A percentile compares a stretch with the other conserved stretches of the same genome.
phyloP scores from a whole-genome alignment of 2,113 vertebrate genomes.

The Raja brachyura region DNA sequence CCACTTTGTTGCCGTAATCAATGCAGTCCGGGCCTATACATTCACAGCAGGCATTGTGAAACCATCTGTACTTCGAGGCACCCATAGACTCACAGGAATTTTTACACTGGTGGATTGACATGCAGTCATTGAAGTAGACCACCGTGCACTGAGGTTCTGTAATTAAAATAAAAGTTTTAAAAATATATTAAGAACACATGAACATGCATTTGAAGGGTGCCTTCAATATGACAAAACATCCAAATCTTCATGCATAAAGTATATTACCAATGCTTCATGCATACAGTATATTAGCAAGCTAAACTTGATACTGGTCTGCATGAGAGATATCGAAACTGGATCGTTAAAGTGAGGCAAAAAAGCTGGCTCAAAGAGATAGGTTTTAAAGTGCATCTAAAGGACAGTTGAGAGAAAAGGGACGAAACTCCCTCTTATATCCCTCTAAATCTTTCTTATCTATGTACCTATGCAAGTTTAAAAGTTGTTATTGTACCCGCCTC shows the following conservation, averaged over 20 bases:
- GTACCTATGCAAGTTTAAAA: no score
- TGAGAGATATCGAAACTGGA: no score
- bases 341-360: not conserved
- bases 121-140: slow-evolving; percentile 97
- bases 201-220: not conserved
- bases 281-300: not conserved
- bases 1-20: slow-evolving; percentile 92
- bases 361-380: not conserved
- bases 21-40: slow-evolving; percentile 93
- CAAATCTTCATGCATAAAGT: not conserved
- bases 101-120: slow-evolving; percentile 97
- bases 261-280: not conserved
- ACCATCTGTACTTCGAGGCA: slow-evolving; percentile 97
- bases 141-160: slow-evolving; percentile 91
- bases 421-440: not conserved
- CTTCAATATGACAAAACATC: not conserved
- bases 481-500: no score
- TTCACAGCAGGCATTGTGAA: slow-evolving; percentile 98
- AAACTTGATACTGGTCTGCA: not conserved
- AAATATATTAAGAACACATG: not conserved
- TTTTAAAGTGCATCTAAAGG: not conserved
- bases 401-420: no score
- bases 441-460: no score
- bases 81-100: slow-evolving; percentile 97
- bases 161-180: slow-evolving; percentile 29